phyloP scores from a whole-genome alignment of 2,113 vertebrate genomes.

The Argyrosomus japonicus region DNA sequence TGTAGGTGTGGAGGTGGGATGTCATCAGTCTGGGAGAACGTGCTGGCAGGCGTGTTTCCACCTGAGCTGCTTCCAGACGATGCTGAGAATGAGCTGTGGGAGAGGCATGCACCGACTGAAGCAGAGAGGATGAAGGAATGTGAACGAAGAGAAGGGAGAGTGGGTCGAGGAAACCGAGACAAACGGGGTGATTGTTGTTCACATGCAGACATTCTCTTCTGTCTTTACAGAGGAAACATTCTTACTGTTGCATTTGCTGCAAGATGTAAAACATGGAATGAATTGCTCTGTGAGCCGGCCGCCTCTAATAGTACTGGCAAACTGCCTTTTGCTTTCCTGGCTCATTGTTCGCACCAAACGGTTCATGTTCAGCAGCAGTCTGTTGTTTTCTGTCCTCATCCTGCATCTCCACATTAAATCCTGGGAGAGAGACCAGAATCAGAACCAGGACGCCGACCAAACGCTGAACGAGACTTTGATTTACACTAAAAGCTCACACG shows the following conservation, averaged over 20 bases:
- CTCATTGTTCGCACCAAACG: background rate
- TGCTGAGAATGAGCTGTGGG: too few species aligned
- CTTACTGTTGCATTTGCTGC: background rate
- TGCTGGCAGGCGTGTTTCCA: too few species aligned
- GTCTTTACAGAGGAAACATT: background rate
- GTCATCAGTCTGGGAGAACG: too few species aligned
- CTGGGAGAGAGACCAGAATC: constrained; percentile 10
- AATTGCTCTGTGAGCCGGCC: background rate
- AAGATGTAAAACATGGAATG: constrained; percentile 3
- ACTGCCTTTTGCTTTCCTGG: background rate
- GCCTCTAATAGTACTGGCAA: background rate
- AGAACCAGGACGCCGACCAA: constrained; percentile 1
- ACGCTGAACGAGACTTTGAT: constrained; percentile 41
- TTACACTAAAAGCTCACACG: constrained; percentile 22
- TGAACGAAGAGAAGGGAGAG: too few species aligned
- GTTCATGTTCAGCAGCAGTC: constrained; percentile 32
- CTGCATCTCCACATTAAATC: constrained; percentile 25
- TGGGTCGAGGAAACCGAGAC: too few species aligned
- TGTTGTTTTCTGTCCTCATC: constrained; percentile 14
- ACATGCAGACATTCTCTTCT: too few species aligned
- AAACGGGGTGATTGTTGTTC: too few species aligned
- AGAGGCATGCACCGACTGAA: too few species aligned
- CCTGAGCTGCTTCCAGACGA: too few species aligned
- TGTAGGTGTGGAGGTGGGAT: too few species aligned
- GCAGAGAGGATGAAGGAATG: too few species aligned